Conservation (phyloP, 2,113 vertebrate genomes). For the Mixornis gularis region DNA sequence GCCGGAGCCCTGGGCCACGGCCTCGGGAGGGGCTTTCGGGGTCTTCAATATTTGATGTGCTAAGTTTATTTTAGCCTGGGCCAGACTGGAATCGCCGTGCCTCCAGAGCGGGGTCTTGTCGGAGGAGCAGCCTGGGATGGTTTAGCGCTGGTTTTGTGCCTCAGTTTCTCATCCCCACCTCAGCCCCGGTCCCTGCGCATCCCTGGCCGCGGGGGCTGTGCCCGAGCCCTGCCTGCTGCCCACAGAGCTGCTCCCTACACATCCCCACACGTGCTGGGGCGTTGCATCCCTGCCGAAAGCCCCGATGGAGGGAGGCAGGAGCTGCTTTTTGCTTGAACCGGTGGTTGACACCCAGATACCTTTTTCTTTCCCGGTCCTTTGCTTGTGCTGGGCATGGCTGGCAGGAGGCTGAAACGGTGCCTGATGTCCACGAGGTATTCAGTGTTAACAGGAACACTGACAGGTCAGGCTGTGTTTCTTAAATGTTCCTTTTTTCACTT, state of each 20-base stretch:
- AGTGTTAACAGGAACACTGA: constrained; percentile 62
- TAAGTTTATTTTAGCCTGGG: constrained; percentile 29
- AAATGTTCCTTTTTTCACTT: constrained; percentile 38
- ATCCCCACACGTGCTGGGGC: rapidly evolving
- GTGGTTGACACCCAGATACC: not conserved
- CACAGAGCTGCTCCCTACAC: rapidly evolving
- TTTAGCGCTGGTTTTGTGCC: rapidly evolving
- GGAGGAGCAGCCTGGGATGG: not conserved
- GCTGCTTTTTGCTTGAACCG: not conserved
- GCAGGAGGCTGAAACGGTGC: constrained; percentile 17
- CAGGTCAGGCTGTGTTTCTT: constrained; percentile 44
- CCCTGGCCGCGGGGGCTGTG: rapidly evolving
- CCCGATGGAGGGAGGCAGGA: not conserved
- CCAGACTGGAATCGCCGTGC: not conserved
- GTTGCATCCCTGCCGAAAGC: not conserved
- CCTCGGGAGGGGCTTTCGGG: not conserved
- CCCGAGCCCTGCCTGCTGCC: not conserved
- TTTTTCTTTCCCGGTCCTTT: not conserved
- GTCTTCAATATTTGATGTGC: not conserved
- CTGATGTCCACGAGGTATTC: constrained; percentile 16
- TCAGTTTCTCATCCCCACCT: rapidly evolving
- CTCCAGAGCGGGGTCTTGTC: not conserved
- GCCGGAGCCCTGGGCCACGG: not conserved
- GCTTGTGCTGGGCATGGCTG: not conserved
- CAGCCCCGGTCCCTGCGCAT: rapidly evolving